Base-by-base conservation (phyloP, 1,140 invertebrate species). In the Maconellicoccus hirsutus region DNA sequence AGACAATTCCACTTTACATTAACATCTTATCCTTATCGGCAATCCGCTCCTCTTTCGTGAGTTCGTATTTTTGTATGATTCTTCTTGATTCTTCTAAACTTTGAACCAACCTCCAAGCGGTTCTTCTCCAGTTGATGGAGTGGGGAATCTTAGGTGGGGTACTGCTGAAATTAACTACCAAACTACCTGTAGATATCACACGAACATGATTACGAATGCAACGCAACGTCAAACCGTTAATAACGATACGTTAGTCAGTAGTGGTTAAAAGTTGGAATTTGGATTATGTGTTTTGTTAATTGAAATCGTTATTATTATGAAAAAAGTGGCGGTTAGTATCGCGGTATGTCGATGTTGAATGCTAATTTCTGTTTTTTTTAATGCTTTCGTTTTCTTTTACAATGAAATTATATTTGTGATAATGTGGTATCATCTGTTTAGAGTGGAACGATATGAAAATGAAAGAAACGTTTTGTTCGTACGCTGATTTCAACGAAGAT, bases 381-480 rank as follows among this genome's bases (percentile, higher is more conserved):
- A 16, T 8, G n/a, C 42, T 8, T 52, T 16, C 42, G 42, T 52
- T 52, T 52, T 52, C 42, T 16, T 16, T 52, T 52, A 16, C 42
- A 16, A 16, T 52, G n/a, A 8, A 52, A 16, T 52, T 52, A 16
- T 16, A 16, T 52, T 33, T 52, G 42, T 52, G 42, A 8, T 52
- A 19, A 52, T 16, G 42, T 52, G 10, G n/a, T 52, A 3, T 52
- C n/a, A 16, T 19, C n/a, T 52, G 4, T 52, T 52, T 52, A 52
- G 4, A 52, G 3, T 14, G 4, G 19, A 66, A 25, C 61, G 61
- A 14, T 14, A 66, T 23, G 61, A 66, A 66, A 66, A 26, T 66
- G 21, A 66, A 66, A 16, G 61, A 66, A 25, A 66, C 61, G 8
- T 66, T 66, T 66, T 66, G 61, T 66, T 66, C 61, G 8, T 66